phyloP scores from a whole-genome alignment of 1,140 invertebrate genomes.

The Drosophila tani region DNA sequence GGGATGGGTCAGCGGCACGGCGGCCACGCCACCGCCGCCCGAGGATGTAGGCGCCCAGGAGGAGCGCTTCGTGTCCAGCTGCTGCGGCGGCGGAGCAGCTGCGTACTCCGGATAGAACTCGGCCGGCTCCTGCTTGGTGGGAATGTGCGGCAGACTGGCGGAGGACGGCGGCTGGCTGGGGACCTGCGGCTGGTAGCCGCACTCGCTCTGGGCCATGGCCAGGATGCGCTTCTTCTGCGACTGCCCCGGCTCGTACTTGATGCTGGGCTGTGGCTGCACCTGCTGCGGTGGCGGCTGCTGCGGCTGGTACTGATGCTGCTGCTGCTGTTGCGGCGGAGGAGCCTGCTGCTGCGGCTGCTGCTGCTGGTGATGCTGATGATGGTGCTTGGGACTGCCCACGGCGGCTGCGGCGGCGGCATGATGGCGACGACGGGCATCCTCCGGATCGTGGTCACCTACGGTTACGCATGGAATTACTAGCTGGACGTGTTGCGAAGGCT shows the following conservation, averaged over 20 bases:
- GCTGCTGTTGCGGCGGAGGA: constrained; percentile 72
- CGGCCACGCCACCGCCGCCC: constrained; percentile 5
- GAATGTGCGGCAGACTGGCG: constrained; percentile 73
- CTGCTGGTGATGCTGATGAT: constrained; percentile 67
- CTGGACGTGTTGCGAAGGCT: constrained; percentile 86
- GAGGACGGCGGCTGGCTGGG: constrained; percentile 80
- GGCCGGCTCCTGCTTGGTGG: constrained; percentile 81
- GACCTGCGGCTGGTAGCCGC: constrained; percentile 86
- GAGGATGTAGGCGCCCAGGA: constrained; percentile 71
- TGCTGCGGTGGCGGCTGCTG: constrained; percentile 86
- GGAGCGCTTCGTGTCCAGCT: constrained; percentile 75
- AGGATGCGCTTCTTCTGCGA: constrained; percentile 95
- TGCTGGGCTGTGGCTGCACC: constrained; percentile 64
- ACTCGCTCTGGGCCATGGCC: constrained; percentile 93
- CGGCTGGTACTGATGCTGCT: constrained; percentile 56
- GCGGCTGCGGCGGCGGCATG: constrained; percentile 76
- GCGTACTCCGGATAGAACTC: constrained; percentile 80
- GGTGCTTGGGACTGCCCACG: constrained; percentile 85
- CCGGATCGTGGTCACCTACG: constrained; percentile 92
- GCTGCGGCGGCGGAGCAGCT: constrained; percentile 49
- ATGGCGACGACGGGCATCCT: constrained; percentile 87
- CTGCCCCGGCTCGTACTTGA: constrained; percentile 86
- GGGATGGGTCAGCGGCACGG: constrained; percentile 65
- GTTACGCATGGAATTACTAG: constrained; percentile 93
- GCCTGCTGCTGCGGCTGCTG: constrained; percentile 66